These are phyloP conservation scores for Perca flavescens DNA, from an alignment of 2,113 vertebrate genomes.

Conservation along the genomic window DNA sequence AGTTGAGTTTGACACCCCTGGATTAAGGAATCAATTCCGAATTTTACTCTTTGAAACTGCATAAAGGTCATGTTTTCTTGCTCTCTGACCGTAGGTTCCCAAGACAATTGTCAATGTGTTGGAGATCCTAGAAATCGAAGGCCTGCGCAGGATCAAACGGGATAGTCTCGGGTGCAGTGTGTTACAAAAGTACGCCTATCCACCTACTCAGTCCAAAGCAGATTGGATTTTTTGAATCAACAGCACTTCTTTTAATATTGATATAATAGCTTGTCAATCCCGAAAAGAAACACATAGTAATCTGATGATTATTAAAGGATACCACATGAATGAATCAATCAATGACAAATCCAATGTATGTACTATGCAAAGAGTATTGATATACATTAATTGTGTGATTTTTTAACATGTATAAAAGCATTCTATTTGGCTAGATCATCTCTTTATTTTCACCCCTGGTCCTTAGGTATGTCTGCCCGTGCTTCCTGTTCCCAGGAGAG, in stretches of 20 bases:
- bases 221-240: neutral
- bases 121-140: constrained; percentile 87
- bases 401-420: neutral
- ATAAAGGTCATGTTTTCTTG: constrained; percentile 3
- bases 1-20: no score
- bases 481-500: constrained; percentile 84
- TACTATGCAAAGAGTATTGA: neutral
- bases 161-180: constrained; percentile 80
- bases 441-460: constrained; percentile 10
- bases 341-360: constrained; percentile 1
- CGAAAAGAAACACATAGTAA: neutral
- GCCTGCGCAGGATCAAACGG: constrained; percentile 82
- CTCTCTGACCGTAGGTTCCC: constrained; percentile 86
- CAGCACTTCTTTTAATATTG: neutral
- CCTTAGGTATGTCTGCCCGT: constrained; percentile 87
- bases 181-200: constrained; percentile 81
- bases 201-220: constrained; percentile 1
- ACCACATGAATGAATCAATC: neutral
- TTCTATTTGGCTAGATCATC: neutral
- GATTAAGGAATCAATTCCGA: neutral
- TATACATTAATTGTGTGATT: neutral
- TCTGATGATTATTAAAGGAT: neutral
- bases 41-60: neutral
- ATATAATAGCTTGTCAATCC: neutral
- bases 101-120: constrained; percentile 89